phyloP scores from a whole-genome alignment of 2,888 invertebrate species.

The Syrista parreyssii region DNA sequence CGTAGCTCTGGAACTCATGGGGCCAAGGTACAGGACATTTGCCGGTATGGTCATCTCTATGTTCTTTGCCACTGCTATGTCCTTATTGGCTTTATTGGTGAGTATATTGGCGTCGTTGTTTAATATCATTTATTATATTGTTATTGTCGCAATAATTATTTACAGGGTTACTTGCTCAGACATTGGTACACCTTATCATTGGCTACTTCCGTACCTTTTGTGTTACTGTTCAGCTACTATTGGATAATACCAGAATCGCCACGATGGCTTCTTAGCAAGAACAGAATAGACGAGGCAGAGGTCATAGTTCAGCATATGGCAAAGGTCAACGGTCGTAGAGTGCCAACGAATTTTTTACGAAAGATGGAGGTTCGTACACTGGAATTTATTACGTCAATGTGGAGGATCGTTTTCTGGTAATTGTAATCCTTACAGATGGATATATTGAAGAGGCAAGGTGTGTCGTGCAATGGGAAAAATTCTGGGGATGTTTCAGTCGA shows the following conservation, averaged over 20 bases:
- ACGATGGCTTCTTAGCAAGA: conserved; percentile 76
- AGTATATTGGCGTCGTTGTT: conserved; percentile 28
- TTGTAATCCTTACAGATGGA: conserved; percentile 46
- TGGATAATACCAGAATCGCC: conserved; percentile 80
- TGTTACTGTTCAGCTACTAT: conserved; percentile 72
- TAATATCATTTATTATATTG: neutral
- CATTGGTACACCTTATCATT: conserved; percentile 74
- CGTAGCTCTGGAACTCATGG: conserved; percentile 73
- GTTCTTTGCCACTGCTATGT: conserved; percentile 76
- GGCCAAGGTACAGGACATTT: conserved; percentile 72
- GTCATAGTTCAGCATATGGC: conserved; percentile 74
- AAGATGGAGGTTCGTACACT: conserved; percentile 68
- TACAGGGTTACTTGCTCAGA: conserved; percentile 69
- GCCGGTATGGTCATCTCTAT: conserved; percentile 76
- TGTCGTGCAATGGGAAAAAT: conserved; percentile 60
- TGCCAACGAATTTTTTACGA: conserved; percentile 72
- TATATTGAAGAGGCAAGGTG: conserved; percentile 55
- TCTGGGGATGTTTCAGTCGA: conserved; percentile 46
- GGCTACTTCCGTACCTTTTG: conserved; percentile 73
- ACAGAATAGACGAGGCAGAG: conserved; percentile 75
- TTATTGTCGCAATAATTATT: conserved; percentile 4
- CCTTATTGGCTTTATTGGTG: conserved; percentile 71
- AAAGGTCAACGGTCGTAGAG: conserved; percentile 70
- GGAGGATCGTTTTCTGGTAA: neutral
- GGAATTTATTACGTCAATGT: neutral